phyloP scores from a whole-genome alignment of 2,113 vertebrate genomes.

The Pluvialis apricaria region DNA sequence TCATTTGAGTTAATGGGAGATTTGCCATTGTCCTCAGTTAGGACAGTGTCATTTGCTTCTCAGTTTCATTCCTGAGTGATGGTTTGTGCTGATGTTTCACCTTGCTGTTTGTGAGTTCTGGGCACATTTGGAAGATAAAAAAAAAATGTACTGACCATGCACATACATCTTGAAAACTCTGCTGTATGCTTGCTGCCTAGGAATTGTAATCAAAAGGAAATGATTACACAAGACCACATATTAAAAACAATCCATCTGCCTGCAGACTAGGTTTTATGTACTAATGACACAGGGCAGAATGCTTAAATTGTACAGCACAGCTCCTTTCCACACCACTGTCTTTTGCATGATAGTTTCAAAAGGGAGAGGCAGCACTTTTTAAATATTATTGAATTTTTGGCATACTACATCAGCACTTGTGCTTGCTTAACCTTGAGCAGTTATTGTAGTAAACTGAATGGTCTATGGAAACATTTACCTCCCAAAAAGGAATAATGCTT shows the following conservation, averaged over 20 bases:
- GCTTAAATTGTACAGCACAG: not conserved
- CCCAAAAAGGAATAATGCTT: not conserved
- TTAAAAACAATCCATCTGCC: conserved; percentile 33
- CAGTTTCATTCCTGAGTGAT: conserved; percentile 48
- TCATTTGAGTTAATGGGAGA: conserved; percentile 24
- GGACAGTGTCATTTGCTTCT: conserved; percentile 21
- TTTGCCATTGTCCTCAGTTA: conserved; percentile 27
- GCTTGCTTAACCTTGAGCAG: conserved; percentile 7
- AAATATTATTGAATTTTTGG: not conserved
- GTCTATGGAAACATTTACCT: not conserved
- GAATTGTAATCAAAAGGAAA: conserved; percentile 34
- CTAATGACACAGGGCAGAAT: not conserved
- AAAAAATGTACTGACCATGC: not conserved
- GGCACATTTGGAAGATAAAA: not conserved
- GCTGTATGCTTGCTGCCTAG: not conserved
- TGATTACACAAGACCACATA: conserved; percentile 1
- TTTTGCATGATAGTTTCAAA: not conserved
- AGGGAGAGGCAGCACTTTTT: not conserved
- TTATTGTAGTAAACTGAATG: not conserved
- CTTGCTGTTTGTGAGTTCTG: not conserved
- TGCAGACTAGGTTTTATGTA: not conserved
- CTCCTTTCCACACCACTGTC: not conserved
- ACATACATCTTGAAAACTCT: not conserved
- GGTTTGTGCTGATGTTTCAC: conserved; percentile 50
- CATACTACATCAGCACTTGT: not conserved